Evolutionary conservation across 2,113 vertebrate genomes (phyloP), one percentile per base, ranked within the genome.

Genomic region (Chaetodon auriga): DNA sequence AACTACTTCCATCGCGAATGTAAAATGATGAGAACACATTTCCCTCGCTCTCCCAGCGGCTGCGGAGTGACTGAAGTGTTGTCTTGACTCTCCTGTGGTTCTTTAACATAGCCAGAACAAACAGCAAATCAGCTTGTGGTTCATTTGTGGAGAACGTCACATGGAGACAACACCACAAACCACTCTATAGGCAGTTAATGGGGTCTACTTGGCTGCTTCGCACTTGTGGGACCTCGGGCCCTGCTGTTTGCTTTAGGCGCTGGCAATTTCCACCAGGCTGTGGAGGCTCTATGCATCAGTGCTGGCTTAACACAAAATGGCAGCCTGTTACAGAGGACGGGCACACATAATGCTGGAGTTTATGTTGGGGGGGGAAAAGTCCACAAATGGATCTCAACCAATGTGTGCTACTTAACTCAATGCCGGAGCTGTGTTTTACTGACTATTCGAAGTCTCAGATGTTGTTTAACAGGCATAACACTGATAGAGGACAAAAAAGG

Each of bases 241-340:
- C 87, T 25, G 66, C 83, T 92, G 91, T 93, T 93, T 93, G 89
- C 90, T 93, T 93, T 93, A 85, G 90, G 90, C 79, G 12, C 66
- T 87, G 84, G 87, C 86, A 87, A 74, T 90, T 81, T 86, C 80
- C 87, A 83, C 74, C 72, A 78, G 81, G 87, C 90, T 91, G 84
- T 69, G 64, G 82, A 90, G 77, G 78, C 83, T 84, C 70, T 84
- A 46, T 85, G 89, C 89, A 89, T 82, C 91, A 81, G 64, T 77
- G 86, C 72, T 83, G 83, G 86, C 83, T 90, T 89, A 85, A 87
- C 77, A 80, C 85, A 89, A 90, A 93, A 92, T 89, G 86, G 82
- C 90, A 91, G 83, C 60, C 72, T 60, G 75, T 75, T 84, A 88
- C 55, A 65, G 71, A 81, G 72, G 55, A 82, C 53, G 58, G 64